Percentiles rank a stretch among this genome's conserved stretches.
phyloP scores from a whole-genome alignment of 2,888 invertebrate species.

The Horisme vitalbata region DNA sequence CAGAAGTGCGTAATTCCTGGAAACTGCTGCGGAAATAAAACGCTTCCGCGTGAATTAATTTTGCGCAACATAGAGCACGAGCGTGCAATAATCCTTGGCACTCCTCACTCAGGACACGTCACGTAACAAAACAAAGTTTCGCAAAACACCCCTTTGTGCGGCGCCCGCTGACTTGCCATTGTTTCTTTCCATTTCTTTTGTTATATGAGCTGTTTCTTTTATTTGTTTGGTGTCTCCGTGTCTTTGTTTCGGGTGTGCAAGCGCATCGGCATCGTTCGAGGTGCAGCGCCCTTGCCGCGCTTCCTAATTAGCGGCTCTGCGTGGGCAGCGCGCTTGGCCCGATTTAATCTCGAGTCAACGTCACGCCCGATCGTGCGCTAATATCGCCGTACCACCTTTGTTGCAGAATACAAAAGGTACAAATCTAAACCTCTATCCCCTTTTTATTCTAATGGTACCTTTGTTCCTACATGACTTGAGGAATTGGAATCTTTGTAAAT shows the following conservation, averaged over 20 bases:
- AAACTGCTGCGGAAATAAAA: conserved; percentile 22
- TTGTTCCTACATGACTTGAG: no score
- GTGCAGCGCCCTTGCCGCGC: conserved; percentile 75
- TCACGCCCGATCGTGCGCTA: conserved; percentile 51
- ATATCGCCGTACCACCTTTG: conserved; percentile 17
- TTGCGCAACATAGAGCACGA: conserved; percentile 23
- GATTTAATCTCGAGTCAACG: conserved; percentile 64
- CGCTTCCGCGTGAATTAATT: conserved; percentile 19
- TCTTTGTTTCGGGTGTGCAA: conserved; percentile 46
- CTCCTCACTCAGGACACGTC: conserved; percentile 43
- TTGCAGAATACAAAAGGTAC: conserved; percentile 6
- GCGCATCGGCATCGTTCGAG: conserved; percentile 51
- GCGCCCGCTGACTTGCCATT: conserved; percentile 49
- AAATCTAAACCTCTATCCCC: no score
- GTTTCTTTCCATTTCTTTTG: conserved; percentile 64
- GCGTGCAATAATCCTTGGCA: conserved; percentile 34
- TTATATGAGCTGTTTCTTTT: conserved; percentile 54
- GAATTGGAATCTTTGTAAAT: no score
- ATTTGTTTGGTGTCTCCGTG: conserved; percentile 54
- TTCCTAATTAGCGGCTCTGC: conserved; percentile 74
- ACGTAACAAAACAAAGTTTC: conserved; percentile 57
- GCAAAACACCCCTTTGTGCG: conserved; percentile 63
- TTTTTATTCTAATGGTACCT: no score
- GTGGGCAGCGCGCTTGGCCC: conserved; percentile 61
- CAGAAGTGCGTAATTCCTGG: conserved; percentile 21